Base-by-base conservation (phyloP, 2,113 vertebrate genomes). In the Caloenas nicobarica region DNA sequence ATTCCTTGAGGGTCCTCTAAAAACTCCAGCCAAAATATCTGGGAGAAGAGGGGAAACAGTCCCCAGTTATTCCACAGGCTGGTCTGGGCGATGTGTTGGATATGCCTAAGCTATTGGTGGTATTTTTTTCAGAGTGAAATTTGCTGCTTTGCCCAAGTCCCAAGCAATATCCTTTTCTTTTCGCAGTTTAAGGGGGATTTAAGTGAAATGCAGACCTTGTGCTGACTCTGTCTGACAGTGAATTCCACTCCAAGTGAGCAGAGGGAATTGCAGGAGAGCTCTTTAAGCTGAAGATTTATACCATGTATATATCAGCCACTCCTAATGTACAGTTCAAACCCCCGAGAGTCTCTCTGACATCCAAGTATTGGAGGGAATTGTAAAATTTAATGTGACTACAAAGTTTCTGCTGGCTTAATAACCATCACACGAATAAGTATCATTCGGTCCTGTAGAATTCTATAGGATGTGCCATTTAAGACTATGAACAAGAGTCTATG, bases 181-280 rank as follows among this genome's bases (percentile, higher is more conserved):
- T 14, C 34, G 34, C 15, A 48, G 16, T 33, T 81, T 68, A 64
- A 81, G 26, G 53, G 22, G 10, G 16, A 38, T 24, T 84, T 42
- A 48, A 72, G 28, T 71, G 69, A 85, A 81, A 34, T 3, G 2
- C 40, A 84, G 46, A 38, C 44, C 58, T 80, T 62, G 50, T 8
- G 5, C 16, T 66, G n/a, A 10, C 28, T 73, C 48, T 51, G 5
- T 21, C 13, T 0, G 0, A 26, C 19, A 7, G 25, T 5, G 65
- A 70, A 7, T 51, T 66, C 62, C 42, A 9, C 28, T 81, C 25
- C 29, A 25, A 54, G 60, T 3, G 40, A 91, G 79, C 56, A 33
- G 73, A 34, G n/a, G 60, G 73, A 69, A 53, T 58, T 56, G 6
- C 34, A 61, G 3, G 16, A 50, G 51, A 56, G 25, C 16, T 17